Percentiles rank a stretch among this genome's conserved stretches.
These are phyloP conservation scores for Clavelina lepadiformis DNA, from an alignment of 23 tunicate species.

Conservation along the genomic window DNA sequence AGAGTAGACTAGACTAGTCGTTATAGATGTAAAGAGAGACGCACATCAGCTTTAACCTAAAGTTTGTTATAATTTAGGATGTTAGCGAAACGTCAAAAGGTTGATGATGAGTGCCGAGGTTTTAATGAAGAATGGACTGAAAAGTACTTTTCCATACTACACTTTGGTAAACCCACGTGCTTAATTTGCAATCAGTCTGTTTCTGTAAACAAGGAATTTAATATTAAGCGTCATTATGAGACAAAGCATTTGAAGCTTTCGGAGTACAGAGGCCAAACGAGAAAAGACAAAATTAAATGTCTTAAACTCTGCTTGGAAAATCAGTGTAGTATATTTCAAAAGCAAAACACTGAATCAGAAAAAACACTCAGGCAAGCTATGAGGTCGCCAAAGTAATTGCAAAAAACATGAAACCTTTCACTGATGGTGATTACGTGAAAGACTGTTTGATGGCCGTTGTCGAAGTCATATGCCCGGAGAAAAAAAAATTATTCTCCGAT, in stretches of 20 bases:
- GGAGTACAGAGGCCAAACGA: conserved; percentile 30
- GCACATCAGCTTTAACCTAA: too few relatives aligned
- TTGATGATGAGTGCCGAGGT: conserved; percentile 31
- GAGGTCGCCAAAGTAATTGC: conserved; percentile 63
- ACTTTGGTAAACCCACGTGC: conserved; percentile 23
- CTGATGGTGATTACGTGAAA: conserved; percentile 72
- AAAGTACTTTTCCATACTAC: conserved; percentile 16
- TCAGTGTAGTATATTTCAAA: conserved; percentile 35
- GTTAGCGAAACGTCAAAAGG: conserved; percentile 25
- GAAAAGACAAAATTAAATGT: conserved; percentile 41
- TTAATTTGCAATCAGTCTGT: conserved; percentile 38
- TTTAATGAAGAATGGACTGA: conserved; percentile 35
- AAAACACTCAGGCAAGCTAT: conserved; percentile 53
- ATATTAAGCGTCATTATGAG: conserved; percentile 60
- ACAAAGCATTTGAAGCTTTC: conserved; percentile 21
- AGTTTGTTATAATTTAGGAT: conserved; percentile 15
- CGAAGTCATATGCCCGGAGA: conserved; percentile 61
- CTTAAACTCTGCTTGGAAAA: conserved; percentile 24
- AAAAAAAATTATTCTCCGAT: conserved; percentile 44
- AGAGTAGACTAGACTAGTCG: too few relatives aligned
- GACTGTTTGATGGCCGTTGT: conserved; percentile 65
- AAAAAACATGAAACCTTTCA: conserved; percentile 50
- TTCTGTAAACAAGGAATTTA: conserved; percentile 56
- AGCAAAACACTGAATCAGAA: conserved; percentile 43
- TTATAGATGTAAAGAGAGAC: too few relatives aligned